These are phyloP conservation scores for Elaphurus davidianus DNA, from an alignment of 2,113 vertebrate genomes.

Conservation along the genomic window DNA sequence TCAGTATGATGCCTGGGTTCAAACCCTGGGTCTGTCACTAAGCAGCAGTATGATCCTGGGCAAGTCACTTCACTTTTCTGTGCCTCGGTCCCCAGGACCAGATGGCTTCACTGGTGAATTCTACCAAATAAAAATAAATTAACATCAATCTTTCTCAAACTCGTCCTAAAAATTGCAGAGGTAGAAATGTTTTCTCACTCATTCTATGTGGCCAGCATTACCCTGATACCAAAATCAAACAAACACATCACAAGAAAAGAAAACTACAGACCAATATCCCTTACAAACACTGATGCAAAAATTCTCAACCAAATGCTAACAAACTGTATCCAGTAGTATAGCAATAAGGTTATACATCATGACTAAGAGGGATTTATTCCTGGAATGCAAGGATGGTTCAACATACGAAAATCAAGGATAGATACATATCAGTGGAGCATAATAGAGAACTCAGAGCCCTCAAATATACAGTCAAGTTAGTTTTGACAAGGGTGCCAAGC, in stretches of 20 bases:
- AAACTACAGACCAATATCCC: background rate
- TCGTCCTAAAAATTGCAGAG: background rate
- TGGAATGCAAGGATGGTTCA: background rate
- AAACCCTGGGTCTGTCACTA: background rate
- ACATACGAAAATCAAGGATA: background rate
- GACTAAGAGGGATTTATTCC: background rate
- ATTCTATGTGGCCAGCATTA: background rate
- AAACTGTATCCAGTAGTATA: background rate
- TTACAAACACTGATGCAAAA: background rate
- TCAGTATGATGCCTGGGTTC: background rate
- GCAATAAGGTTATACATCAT: background rate
- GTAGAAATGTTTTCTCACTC: background rate
- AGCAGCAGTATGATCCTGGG: background rate
- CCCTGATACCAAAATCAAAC: background rate
- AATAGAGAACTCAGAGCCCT: background rate
- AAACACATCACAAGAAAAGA: background rate
- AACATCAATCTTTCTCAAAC: background rate
- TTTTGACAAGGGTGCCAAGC: background rate
- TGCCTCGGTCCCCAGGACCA: background rate
- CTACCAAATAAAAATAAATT: background rate
- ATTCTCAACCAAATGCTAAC: background rate
- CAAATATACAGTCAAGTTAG: background rate
- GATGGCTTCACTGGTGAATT: background rate
- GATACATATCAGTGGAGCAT: background rate
- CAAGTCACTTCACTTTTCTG: background rate